Evolutionary conservation across 1,140 invertebrate genomes (phyloP).

Genomic region (Drosophila erecta): DNA sequence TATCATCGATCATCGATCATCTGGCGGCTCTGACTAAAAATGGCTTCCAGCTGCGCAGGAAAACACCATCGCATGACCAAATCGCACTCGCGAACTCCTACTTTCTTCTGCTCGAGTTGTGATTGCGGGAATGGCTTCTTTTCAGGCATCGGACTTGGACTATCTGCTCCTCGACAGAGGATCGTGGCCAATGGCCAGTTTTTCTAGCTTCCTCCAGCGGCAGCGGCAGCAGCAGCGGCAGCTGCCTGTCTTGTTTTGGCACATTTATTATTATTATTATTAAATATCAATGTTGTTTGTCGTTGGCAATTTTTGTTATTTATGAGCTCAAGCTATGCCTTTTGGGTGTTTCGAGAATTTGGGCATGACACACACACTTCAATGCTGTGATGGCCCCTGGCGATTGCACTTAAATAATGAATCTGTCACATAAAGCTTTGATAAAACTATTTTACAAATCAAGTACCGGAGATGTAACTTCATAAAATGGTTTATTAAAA

Average conservation of each 20-base stretch:
- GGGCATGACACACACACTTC: constrained; percentile 40
- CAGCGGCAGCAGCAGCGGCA: constrained; percentile 29
- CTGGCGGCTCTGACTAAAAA: constrained; percentile 77
- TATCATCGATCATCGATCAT: constrained; percentile 83
- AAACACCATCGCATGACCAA: constrained; percentile 84
- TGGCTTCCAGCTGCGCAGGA: constrained; percentile 82
- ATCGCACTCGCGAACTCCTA: constrained; percentile 71
- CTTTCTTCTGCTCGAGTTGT: constrained; percentile 84
- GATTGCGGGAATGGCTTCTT: constrained; percentile 67
- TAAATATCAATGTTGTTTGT: constrained; percentile 80
- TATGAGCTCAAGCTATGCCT: constrained; percentile 83
- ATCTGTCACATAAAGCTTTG: constrained; percentile 3
- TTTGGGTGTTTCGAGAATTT: constrained; percentile 83
- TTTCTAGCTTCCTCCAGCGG: constrained; percentile 35
- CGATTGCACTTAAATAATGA: constrained; percentile 27
- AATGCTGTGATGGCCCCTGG: constrained; percentile 29
- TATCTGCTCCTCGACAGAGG: constrained; percentile 26
- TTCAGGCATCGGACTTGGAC: constrained; percentile 9
- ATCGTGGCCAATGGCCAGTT: constrained; percentile 50
- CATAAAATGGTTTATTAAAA: background rate
- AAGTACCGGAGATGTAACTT: no score
- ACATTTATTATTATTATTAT: constrained; percentile 80
- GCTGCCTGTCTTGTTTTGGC: constrained; percentile 68
- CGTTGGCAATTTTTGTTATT: constrained; percentile 82
- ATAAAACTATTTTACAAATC: background rate